Base-by-base conservation (phyloP, 2,113 vertebrate species). In the Lipophrys pholis region DNA sequence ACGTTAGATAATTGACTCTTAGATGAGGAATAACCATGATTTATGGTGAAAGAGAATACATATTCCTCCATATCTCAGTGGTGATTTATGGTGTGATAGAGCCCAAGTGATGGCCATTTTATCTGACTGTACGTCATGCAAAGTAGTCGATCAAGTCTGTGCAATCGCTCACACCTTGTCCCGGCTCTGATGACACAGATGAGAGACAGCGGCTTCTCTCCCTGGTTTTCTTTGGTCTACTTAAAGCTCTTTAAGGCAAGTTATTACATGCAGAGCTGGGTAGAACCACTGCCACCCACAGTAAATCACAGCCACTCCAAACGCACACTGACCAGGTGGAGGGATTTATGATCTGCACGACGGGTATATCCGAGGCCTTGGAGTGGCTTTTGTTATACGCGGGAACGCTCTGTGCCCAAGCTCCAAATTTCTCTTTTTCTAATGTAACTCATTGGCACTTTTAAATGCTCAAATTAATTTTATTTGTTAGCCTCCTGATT, bases 121-220 rank as follows among this genome's bases (percentile, higher is more conserved):
- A 93, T 91, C 88, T 88, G 90, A 93, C 87, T 92, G 90, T 87
- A 87, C 72, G 79, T 90, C 91, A 89, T 90, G 88, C 90, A 93
- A 93, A 91, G 89, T 79, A 92, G 89, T 91, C 87, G 61, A 91
- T 94, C 90, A 91, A 72, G 78, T 89, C 68, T 0, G 55, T 11
- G 14, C 81, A 81, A 93, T 93, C 87, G 82, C 85, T 93, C 90
- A 92, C 76, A 54, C 76, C 69, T 75, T 40, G 41, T 76, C 77
- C 73, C 43, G 8, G 78, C 62, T 43, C 50, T 56, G 63, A 43
- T 78, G 88, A 85, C 84, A 77, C 76, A 66, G 69, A 76, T 67
- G 76, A 81, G 80, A 76, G 81, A 71, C 76, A 70, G 72, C 35
- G 40, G 67, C 58, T 72, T 59, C 45, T 71, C 73, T 80, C 56